Percentiles rank a stretch among this genome's conserved stretches.
Conservation (phyloP, 2,888 invertebrate species). For the Eupeodes luniger region DNA sequence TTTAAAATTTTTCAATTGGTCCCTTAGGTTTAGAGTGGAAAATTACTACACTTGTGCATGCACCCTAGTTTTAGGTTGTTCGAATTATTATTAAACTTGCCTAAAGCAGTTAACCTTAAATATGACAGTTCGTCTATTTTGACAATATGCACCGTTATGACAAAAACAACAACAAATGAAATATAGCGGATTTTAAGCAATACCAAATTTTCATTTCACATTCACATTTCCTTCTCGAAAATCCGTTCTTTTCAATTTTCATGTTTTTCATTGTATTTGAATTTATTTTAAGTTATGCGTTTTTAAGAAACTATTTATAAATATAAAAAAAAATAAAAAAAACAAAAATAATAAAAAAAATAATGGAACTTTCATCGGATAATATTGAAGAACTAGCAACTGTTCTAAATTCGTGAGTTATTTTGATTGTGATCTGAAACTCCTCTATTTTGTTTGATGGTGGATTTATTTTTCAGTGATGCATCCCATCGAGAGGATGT, state of each 20-base stretch:
- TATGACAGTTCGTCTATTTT: background rate
- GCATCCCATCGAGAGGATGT: background rate
- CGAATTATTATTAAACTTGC: background rate
- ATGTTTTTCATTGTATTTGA: constrained; percentile 22
- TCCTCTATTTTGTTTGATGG: too few species aligned
- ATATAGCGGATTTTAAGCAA: constrained; percentile 16
- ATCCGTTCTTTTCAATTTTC: background rate
- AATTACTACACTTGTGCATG: too few species aligned
- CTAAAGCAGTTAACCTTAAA: constrained; percentile 7
- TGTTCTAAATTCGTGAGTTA: constrained; percentile 45
- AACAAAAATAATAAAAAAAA: background rate
- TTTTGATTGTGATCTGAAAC: too few species aligned
- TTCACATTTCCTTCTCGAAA: background rate
- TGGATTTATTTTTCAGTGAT: background rate
- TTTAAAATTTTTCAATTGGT: too few species aligned
- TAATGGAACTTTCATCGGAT: constrained; percentile 59
- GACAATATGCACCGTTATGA: background rate
- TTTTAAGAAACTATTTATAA: background rate
- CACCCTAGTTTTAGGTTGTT: background rate
- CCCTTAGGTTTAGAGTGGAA: too few species aligned
- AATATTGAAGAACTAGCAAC: constrained; percentile 63
- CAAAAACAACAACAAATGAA: constrained; percentile 14
- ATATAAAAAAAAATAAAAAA: background rate
- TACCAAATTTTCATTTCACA: background rate
- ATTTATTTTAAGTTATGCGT: constrained; percentile 1